Conservation (phyloP, 1,140 invertebrate genomes). For the Diuraphis noxia region DNA sequence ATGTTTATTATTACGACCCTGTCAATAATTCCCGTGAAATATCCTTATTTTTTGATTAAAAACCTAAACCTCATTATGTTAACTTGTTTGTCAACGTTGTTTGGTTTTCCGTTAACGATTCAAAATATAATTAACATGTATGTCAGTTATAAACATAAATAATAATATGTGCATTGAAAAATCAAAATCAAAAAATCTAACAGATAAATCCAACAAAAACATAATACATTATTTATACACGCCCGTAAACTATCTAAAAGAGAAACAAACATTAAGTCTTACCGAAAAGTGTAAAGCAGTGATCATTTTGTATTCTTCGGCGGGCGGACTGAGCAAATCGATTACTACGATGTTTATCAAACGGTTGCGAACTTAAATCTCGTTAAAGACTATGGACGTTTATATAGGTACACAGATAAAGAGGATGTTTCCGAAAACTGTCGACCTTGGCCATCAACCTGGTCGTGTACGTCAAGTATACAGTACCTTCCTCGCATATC, state of each 20-base stretch:
- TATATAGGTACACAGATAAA: background rate
- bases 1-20: background rate
- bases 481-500: background rate
- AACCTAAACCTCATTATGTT: background rate
- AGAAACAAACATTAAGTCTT: background rate
- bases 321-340: background rate
- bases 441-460: constrained; percentile 23
- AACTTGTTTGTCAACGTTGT: background rate
- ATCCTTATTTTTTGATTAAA: background rate
- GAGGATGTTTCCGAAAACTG: background rate
- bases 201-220: background rate
- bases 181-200: background rate
- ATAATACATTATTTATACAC: background rate
- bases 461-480: constrained; percentile 42
- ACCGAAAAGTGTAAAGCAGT: background rate
- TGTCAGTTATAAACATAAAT: background rate
- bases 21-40: background rate
- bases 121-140: background rate
- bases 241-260: background rate
- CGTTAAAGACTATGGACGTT: background rate
- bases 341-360: background rate
- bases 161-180: background rate
- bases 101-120: background rate
- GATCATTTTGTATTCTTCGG: background rate
- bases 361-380: background rate